Conservation (phyloP, 2,888 invertebrate genomes). For the Drosophila emarginata region DNA sequence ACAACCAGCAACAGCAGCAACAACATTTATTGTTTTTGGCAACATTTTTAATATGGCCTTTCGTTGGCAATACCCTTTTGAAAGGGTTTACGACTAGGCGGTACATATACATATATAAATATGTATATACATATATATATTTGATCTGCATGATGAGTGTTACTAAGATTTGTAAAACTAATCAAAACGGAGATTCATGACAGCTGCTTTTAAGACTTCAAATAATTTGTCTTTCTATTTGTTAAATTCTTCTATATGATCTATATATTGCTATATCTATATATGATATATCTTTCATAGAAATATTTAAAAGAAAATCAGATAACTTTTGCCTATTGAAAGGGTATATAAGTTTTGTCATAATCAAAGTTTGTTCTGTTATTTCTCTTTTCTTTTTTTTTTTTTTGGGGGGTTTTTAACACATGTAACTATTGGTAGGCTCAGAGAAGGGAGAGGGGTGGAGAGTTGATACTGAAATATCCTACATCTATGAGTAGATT, state of each 20-base stretch:
- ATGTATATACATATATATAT: background rate
- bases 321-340: background rate
- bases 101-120: background rate
- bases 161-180: background rate
- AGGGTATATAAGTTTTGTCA: background rate
- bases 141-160: background rate
- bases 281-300: too few relatives aligned
- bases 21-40: conserved; percentile 9
- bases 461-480: too few relatives aligned
- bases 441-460: background rate
- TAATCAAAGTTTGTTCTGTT: background rate
- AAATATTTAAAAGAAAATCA: too few relatives aligned
- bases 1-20: conserved; percentile 14
- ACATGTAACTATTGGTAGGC: background rate
- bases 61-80: background rate
- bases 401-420: conserved; percentile 1
- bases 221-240: too few relatives aligned
- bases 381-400: background rate
- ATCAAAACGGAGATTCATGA: too few relatives aligned
- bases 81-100: background rate
- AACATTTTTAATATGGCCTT: conserved; percentile 51
- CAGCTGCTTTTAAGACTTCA: too few relatives aligned
- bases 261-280: too few relatives aligned
- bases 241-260: too few relatives aligned
- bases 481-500: background rate